Percentiles rank a stretch among this genome's conserved stretches.
phyloP scores from a whole-genome alignment of 2,113 vertebrate genomes.

The Sinocyclocheilus maitianheensis region DNA sequence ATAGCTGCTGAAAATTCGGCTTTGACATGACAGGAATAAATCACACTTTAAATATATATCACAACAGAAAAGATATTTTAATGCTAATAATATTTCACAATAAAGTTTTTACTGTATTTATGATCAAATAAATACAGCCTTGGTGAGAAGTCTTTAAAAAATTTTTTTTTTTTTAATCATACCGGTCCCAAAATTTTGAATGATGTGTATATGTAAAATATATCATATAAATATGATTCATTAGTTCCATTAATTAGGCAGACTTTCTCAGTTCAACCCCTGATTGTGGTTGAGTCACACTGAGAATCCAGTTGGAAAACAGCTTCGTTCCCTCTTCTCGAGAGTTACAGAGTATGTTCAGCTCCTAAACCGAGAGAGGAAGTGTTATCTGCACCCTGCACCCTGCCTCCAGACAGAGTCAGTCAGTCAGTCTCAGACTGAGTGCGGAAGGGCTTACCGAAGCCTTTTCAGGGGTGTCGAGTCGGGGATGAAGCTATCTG shows the following conservation, averaged over 20 bases:
- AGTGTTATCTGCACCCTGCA: conserved; percentile 29
- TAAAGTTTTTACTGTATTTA: neutral
- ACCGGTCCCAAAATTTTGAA: neutral
- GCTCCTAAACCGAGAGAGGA: conserved; percentile 13
- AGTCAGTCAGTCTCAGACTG: conserved; percentile 33
- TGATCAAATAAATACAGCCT: neutral
- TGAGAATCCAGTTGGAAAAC: conserved; percentile 36
- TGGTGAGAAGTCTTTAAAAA: neutral
- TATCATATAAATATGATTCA: neutral
- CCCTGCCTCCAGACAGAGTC: conserved; percentile 40
- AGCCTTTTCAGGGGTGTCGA: conserved; percentile 30
- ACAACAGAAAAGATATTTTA: neutral
- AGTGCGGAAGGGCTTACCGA: conserved; percentile 22
- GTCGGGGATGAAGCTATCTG: conserved; percentile 36
- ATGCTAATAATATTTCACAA: neutral
- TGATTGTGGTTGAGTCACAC: conserved; percentile 15
- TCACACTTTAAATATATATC: neutral
- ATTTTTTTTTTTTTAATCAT: no score
- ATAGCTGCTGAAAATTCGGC: no score
- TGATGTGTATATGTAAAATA: neutral
- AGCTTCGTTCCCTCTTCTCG: conserved; percentile 31
- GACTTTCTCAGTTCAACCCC: neutral
- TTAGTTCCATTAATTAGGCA: neutral
- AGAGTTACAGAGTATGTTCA: conserved; percentile 3
- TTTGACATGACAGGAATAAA: neutral